Evolutionary conservation across 2,113 vertebrate genomes (phyloP), one percentile per base, ranked within the genome.

Genomic region (Pachypanchax playfairii): DNA sequence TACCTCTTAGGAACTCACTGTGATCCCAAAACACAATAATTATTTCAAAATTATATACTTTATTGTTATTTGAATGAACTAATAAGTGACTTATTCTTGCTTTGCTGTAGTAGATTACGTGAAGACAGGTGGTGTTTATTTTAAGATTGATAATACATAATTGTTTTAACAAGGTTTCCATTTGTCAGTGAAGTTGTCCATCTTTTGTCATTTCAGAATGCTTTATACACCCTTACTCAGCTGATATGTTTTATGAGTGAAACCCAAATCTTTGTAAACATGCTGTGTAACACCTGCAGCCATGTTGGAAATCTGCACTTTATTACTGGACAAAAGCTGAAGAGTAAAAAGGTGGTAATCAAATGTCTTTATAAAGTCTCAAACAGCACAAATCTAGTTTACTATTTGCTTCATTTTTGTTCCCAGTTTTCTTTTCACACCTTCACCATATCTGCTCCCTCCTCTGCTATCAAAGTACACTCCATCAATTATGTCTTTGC

Each of bases 321-420:
- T 49, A 77, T 66, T 60, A 50, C 39, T 50, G 49, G 53, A 65
- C 49, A 21, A 52, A 28, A 50, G 64, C 66, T 46, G 53, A 75
- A 53, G 41, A 73, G 56, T 22, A 22, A 68, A 44, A 55, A 24
- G 62, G 25, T 28, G 51, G 17, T 24, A 50, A 24, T 55, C 49
- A 5, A 42, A 69, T 63, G 48, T 66, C 50, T 57, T n/a, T 62
- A 64, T 60, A 70, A 49, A 64, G 64, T 46, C 77, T 38, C 42
- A 49, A 53, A 46, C 70, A 71, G 72, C 54, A 77, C 55, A 64
- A 44, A 65, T 53, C 73, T 67, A 53, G 65, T 64, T 80, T 66
- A 74, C 18, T 74, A 65, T 60, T 33, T 26, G 36, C 42, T 31
- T 25, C 41, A 51, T 48, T 70, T 43, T 66, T n/a, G 53, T 49